Base-by-base conservation (phyloP, 2,113 vertebrate species). In the Rhabdomys dilectus region DNA sequence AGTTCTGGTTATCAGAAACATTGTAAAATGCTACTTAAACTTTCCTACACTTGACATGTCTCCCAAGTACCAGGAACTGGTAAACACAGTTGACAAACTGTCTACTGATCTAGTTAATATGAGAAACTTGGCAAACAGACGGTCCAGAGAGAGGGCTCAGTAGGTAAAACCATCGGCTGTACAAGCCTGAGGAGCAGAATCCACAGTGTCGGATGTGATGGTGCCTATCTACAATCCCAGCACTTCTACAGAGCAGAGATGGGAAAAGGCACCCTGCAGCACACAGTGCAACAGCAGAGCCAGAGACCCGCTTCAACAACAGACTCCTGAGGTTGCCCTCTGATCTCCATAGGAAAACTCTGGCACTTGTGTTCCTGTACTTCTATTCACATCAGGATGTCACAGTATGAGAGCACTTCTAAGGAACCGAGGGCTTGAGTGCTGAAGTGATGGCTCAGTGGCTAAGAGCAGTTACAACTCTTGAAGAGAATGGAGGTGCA, bases 41-140 rank as follows among this genome's bases (percentile, higher is more conserved):
- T 76, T 62, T 45, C 19, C 58, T 68, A 24, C 12, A 48, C 56
- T 13, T 75, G n/a, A 42, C 9, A 60, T 29, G 72, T 85, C 58
- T 85, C 45, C 56, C 36, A n/a, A 77, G 45, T 60, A 73, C 88
- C 45, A 89, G 42, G 95, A 93, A 76, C 45, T 19, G 58, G 56
- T 31, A 88, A 96, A 84, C 51, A 36, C 2, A 42, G 12, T n/a
- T 48, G 75, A 95, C 51, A 58, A 94, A 95, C 92, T 24, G 19
- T 66, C 80, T 81, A 60, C 10, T 7, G 7, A 92, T 60, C 45
- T 39, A 58, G 26, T 62, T 15, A 70, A 29, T 70, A 2, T 45
- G 39, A 94, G 86, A 88, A 70, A 6, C 66, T 56, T 88, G 84
- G 48, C 36, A 91, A 89, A 60, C 85, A 78, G 1, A 80, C 19